Evolutionary conservation across 2,113 vertebrate genomes (phyloP).

Genomic region (Rutilus rutilus): DNA sequence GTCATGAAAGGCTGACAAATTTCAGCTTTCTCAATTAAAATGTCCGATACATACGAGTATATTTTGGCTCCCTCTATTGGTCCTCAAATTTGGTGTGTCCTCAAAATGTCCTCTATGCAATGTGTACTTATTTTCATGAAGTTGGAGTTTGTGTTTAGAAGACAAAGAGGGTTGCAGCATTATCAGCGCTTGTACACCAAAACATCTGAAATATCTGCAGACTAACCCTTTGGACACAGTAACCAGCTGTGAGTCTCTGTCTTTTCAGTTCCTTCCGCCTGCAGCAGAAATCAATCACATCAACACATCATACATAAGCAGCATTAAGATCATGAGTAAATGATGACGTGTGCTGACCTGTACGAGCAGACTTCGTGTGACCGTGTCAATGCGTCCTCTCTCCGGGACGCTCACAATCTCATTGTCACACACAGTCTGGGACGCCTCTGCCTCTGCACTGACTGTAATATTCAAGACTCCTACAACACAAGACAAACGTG

Average conservation of each 20-base stretch:
- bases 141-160: not conserved
- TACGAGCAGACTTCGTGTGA: slow-evolving; percentile 79
- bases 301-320: not conserved
- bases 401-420: slow-evolving; percentile 75
- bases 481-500: slow-evolving; percentile 49
- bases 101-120: too few species aligned
- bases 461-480: slow-evolving; percentile 79
- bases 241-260: slow-evolving; percentile 71
- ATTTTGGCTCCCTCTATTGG: not conserved
- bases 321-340: not conserved
- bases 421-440: slow-evolving; percentile 69
- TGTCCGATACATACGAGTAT: not conserved
- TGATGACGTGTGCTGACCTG: slow-evolving; percentile 70
- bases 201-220: not conserved
- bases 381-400: slow-evolving; percentile 76
- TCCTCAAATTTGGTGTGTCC: too few species aligned
- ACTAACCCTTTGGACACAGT: slow-evolving; percentile 74
- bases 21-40: not conserved
- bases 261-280: slow-evolving; percentile 77
- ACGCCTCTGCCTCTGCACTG: slow-evolving; percentile 75
- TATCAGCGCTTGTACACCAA: not conserved
- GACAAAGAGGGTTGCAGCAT: not conserved
- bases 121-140: too few species aligned
- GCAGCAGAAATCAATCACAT: not conserved
- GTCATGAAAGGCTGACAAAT: too few species aligned